Conservation (phyloP, 2,888 invertebrate genomes). For the Aromia moschata region DNA sequence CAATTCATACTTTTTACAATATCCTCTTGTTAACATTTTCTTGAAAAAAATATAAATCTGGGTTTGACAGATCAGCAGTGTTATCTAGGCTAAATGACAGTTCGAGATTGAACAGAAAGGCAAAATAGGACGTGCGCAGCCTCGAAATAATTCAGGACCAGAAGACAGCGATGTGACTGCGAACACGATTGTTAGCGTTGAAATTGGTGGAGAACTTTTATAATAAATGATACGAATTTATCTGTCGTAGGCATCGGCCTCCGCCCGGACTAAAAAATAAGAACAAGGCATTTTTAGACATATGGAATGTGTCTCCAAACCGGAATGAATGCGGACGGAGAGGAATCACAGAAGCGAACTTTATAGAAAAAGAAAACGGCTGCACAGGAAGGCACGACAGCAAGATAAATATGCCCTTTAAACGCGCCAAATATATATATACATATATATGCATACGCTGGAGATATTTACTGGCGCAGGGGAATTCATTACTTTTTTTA, state of each 20-base stretch:
- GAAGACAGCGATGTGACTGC: slow-evolving; percentile 5
- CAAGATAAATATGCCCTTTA: slow-evolving; percentile 55
- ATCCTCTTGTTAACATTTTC: too few relatives aligned
- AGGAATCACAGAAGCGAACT: slow-evolving; percentile 59
- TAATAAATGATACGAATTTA: slow-evolving; percentile 23
- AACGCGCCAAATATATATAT: slow-evolving; percentile 51
- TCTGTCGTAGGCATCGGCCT: slow-evolving; percentile 19
- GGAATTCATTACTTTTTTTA: slow-evolving; percentile 45
- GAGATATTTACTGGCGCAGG: slow-evolving; percentile 44
- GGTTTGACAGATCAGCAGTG: too few relatives aligned
- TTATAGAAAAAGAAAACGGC: slow-evolving; percentile 54
- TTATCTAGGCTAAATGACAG: too few relatives aligned
- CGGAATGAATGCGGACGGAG: slow-evolving; percentile 54
- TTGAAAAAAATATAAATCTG: too few relatives aligned
- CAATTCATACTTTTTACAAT: too few relatives aligned
- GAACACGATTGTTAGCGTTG: slow-evolving; percentile 16
- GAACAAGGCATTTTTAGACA: slow-evolving; percentile 33
- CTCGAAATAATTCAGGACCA: slow-evolving; percentile 14
- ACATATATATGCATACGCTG: slow-evolving; percentile 26
- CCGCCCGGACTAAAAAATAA: slow-evolving; percentile 15
- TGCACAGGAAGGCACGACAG: slow-evolving; percentile 54
- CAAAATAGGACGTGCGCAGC: too few relatives aligned
- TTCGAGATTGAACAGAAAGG: too few relatives aligned
- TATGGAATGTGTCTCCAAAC: slow-evolving; percentile 51
- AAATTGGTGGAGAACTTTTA: slow-evolving; percentile 17